Conservation (phyloP, 2,113 vertebrate genomes). For the Uropsilus gracilis region DNA sequence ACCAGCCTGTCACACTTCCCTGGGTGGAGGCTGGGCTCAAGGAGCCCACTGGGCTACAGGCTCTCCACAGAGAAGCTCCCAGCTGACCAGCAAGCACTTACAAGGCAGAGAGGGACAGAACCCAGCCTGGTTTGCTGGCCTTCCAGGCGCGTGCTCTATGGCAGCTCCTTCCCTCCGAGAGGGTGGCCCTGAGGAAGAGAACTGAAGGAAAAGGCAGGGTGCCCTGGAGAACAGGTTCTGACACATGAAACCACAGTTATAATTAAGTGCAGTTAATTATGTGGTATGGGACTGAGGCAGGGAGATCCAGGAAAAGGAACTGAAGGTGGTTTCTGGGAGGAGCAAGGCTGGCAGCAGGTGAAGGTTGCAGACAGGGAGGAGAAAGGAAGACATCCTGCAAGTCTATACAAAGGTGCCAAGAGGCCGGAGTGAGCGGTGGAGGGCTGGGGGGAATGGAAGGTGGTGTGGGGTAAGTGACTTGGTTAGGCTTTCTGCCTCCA, state of each 20-base stretch:
- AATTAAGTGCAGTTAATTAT: background rate
- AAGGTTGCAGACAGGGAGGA: background rate
- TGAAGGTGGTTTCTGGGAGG: background rate
- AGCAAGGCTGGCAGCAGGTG: background rate
- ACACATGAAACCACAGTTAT: background rate
- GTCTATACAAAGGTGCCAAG: too few species aligned
- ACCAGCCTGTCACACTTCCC: background rate
- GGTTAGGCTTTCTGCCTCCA: too few species aligned
- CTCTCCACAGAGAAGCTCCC: background rate
- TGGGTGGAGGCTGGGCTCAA: background rate
- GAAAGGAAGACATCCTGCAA: background rate
- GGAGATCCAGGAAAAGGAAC: background rate
- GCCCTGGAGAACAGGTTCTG: background rate
- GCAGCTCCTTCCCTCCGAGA: background rate
- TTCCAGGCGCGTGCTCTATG: background rate
- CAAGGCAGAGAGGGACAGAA: background rate
- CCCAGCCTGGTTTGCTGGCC: background rate
- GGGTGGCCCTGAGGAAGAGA: background rate
- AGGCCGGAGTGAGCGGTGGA: too few species aligned
- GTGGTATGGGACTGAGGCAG: background rate
- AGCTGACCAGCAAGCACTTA: background rate
- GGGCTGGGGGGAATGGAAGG: too few species aligned
- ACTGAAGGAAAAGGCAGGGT: background rate
- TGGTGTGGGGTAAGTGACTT: too few species aligned
- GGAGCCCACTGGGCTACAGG: too few species aligned